Evolutionary conservation across 2,797 vertebrate species (phyloP).

Genomic region (Ciconia nigra): DNA sequence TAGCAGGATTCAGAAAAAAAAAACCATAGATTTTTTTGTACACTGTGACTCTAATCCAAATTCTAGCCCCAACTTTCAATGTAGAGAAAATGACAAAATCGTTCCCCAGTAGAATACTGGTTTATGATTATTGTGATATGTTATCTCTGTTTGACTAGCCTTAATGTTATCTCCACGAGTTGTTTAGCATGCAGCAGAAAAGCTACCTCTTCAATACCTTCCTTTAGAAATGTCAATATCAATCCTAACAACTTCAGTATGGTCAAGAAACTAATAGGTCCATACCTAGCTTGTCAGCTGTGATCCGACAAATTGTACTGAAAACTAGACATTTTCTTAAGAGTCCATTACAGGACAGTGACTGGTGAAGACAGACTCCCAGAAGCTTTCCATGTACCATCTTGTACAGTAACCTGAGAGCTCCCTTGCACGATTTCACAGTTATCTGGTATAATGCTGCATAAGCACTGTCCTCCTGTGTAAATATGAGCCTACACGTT

Average conservation of each 20-base stretch:
- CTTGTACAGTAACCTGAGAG: neutral
- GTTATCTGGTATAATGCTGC: neutral
- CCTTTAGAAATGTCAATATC: neutral
- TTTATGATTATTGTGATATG: neutral
- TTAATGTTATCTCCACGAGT: neutral
- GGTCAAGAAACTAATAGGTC: neutral
- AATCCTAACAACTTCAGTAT: neutral
- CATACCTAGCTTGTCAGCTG: neutral
- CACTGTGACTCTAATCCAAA: neutral
- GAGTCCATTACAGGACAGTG: neutral
- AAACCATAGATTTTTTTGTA: neutral
- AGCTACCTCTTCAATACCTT: neutral
- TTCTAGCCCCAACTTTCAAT: neutral
- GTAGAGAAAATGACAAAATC: neutral
- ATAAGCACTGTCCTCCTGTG: neutral
- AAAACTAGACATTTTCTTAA: neutral
- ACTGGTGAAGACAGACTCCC: neutral
- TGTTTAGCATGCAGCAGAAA: neutral
- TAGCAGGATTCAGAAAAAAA: neutral
- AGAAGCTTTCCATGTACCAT: neutral
- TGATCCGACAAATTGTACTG: neutral
- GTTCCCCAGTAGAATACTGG: neutral
- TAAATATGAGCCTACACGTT: neutral
- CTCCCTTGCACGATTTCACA: neutral
- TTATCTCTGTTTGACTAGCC: neutral